A percentile compares a stretch with the other conserved stretches of the same genome.
phyloP scores from a whole-genome alignment of 1,140 invertebrate species.

The Anadara kagoshimensis region DNA sequence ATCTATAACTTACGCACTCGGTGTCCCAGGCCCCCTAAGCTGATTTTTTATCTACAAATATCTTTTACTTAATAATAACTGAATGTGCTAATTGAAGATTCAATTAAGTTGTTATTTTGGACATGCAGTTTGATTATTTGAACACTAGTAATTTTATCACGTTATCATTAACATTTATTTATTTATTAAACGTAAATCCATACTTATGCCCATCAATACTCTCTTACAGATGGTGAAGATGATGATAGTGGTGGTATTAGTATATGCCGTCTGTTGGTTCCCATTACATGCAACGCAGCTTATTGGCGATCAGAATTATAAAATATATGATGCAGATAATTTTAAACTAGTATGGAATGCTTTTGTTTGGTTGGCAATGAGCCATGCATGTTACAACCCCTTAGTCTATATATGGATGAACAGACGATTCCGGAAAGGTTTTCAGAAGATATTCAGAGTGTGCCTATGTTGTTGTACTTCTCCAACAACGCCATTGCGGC shows the following conservation, averaged over 20 bases:
- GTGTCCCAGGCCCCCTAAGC: no score
- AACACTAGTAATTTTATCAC: no score
- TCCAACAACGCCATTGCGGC: no score
- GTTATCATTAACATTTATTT: no score
- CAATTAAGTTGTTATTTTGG: no score
- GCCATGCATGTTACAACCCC: constrained; percentile 93
- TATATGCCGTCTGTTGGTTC: constrained; percentile 91
- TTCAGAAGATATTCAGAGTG: constrained; percentile 56
- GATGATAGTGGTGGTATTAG: constrained; percentile 91
- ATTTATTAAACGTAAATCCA: no score
- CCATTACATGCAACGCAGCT: constrained; percentile 83
- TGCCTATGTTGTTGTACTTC: constrained; percentile 40
- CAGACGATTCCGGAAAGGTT: constrained; percentile 81
- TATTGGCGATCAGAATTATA: constrained; percentile 67
- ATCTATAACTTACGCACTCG: no score
- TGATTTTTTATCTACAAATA: no score
- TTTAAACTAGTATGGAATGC: constrained; percentile 65
- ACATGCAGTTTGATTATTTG: no score
- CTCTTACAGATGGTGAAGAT: constrained; percentile 91
- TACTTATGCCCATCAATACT: no score
- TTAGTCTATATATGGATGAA: constrained; percentile 96
- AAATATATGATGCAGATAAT: constrained; percentile 74
- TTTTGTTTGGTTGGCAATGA: constrained; percentile 90
- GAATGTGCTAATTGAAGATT: no score
- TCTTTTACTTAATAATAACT: no score